Base-by-base conservation (phyloP, 2,113 vertebrate genomes). In the Nyctibius bracteatus region DNA sequence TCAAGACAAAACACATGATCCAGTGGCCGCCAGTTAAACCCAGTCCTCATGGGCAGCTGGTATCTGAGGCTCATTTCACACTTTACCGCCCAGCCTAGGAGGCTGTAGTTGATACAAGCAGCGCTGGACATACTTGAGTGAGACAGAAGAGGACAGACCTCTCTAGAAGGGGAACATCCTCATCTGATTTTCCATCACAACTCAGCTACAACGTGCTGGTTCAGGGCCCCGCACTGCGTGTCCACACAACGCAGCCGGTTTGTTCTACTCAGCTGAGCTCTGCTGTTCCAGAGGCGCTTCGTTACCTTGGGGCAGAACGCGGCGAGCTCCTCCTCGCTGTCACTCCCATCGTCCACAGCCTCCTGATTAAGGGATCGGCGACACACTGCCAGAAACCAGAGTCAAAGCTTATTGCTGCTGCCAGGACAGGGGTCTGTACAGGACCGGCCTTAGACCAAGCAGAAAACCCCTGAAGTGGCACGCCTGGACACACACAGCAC, bases 271-370 rank as follows among this genome's bases (percentile, higher is more conserved):
- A 49, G 24, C 68, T 33, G 31, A 89, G 72, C 65, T 81, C 39
- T 66, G 22, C 51, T 30, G 13, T 30, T 49, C 27, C 81, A 8
- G 17, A 70, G 28, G 18, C 1, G 2, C 27, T 51, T 61, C 0
- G 0, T 98, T 98, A 99, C 99, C 95, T 98, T 98, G 75, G 99
- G 99, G 86, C 99, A 99, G 98, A 99, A 99, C 0, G 99, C 99
- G 30, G 99, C 99, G 39, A 99, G 97, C 93, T 99, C 99, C 93
- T 99, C 99, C 92, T 99, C 99, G 0, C 99, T 99, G 97, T 99
- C 99, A 39, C 98, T 99, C 78, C 94, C 98, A 31, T 98, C 98
- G 6, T 97, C 98, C 1, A 84, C 86, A 46, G 86, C 89, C 51
- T 98, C 97, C 39, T 97, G 97, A 17, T 83, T 94, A 3, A 98